Base-by-base conservation (phyloP, 1,140 invertebrate genomes). In the Drosophila sp. region DNA sequence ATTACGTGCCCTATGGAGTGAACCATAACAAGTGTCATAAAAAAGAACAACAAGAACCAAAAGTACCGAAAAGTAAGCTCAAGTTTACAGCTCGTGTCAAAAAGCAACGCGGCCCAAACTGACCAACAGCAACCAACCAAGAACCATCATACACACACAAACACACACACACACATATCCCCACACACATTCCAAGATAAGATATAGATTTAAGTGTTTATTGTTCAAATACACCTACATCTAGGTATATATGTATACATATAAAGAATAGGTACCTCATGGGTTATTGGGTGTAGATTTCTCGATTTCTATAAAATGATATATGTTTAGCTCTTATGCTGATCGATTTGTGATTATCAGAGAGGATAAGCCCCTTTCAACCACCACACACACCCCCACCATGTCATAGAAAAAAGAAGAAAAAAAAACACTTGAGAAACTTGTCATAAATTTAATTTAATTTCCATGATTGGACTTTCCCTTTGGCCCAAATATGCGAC, bases 151-250 rank as follows among this genome's bases (percentile, higher is more conserved):
- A 50, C 23, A 50, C 23, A 50, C 25, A 50, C 2, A 50, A 1
- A 25, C n/a, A 47, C 40, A 17, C 3, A 41, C 11, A 41, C 11
- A n/a, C 8, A 40, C 10, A n/a, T 2, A 40, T 3, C 11, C 41
- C 11, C 41, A 44, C 41, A 44, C 23, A 50, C 23, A 50, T 50
- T 50, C 44, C 44, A 50, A 50, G 44, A 50, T 50, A 50, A 50
- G 44, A 50, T 50, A 50, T 50, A 50, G 44, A 27, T 27, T 50
- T 50, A 50, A 50, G 44, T 50, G 44, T 50, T 50, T 50, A 50
- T 50, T 50, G 44, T 50, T 50, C 7, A 50, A 50, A 50, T 50
- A 50, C 44, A 50, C 25, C 44, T 50, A 27, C 44, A 50, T 50
- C 8, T 38, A 11, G 17, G 17, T 11, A 38, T 38, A 38, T 11